Evolutionary conservation across 2,113 vertebrate species (phyloP), one percentile per base, ranked within the genome.

Genomic region (Eupsittula cactorum): DNA sequence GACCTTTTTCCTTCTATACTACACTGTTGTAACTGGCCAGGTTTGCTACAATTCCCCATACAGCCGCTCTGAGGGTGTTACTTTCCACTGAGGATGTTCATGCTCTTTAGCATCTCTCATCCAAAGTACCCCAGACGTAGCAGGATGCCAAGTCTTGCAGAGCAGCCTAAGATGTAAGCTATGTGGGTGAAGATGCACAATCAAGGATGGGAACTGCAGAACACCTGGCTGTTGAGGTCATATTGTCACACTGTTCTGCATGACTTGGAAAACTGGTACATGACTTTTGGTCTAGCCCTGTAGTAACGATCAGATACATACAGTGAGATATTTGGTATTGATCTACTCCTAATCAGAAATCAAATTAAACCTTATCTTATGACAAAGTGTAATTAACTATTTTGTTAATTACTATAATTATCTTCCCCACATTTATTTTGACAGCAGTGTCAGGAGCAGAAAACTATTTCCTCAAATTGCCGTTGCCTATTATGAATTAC

Each of bases 401-500:
- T 98, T 97, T 95, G 92, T 97, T 98, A 98, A 98, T 98, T 97
- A 95, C 97, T 96, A 76, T 97, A 96, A 98, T 98, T 97, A 97
- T 95, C 91, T 86, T 93, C 52, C 95, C 70, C 70, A 97, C 68
- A 90, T 98, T 97, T 98, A 98, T 98, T 98, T 98, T 98, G 93
- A 97, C 92, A 97, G 93, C 78, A 91, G 46, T 92, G 95, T 97
- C 96, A 97, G 91, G 71, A 94, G 94, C 93, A 92, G 92, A 97
- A 98, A 97, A 96, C 90, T 96, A 95, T 96, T 96, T 97, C 93
- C 86, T 97, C 94, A 93, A 97, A 97, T 98, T 97, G 93, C 96
- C 97, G 83, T 95, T 97, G 92, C 86, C 53, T 97, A 95, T 97
- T 97, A 97, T 93, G 94, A 97, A 98, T 98, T 97, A 97, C 82